Conservation (phyloP, 2,797 vertebrate species). For the Halcyon smyrnensis region DNA sequence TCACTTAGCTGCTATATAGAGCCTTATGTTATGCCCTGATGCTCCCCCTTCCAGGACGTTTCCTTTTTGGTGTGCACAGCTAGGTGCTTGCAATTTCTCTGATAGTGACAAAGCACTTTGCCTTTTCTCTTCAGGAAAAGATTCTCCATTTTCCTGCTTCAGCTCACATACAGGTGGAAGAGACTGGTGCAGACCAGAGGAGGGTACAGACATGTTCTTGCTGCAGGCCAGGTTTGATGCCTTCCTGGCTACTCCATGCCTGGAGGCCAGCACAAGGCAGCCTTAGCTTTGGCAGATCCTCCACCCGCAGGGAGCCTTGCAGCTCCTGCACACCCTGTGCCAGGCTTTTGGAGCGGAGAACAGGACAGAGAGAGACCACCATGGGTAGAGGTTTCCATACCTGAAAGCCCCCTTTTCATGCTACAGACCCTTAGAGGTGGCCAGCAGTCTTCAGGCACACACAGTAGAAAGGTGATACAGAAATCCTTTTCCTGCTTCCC, state of each 20-base stretch:
- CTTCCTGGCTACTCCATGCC: background rate
- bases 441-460: background rate
- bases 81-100: constrained; percentile 19
- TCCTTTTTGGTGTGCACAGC: constrained; percentile 12
- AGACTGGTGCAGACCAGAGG: background rate
- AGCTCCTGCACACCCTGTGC: background rate
- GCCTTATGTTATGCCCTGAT: constrained; percentile 33
- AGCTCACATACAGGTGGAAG: background rate
- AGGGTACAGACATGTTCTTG: background rate
- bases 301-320: background rate
- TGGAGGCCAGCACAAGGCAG: background rate
- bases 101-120: constrained; percentile 42
- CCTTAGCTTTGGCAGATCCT: background rate
- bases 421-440: background rate
- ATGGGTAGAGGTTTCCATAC: background rate
- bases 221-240: background rate
- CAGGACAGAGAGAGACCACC: background rate
- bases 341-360: background rate
- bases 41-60: constrained; percentile 23
- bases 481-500: background rate
- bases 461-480: background rate
- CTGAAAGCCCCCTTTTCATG: background rate
- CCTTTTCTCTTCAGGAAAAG: constrained; percentile 28
- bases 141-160: constrained; percentile 4
- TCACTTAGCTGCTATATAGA: constrained; percentile 63